These are phyloP conservation scores for Sitodiplosis mosellana DNA, from an alignment of 1,140 invertebrate genomes.

Conservation along the genomic window DNA sequence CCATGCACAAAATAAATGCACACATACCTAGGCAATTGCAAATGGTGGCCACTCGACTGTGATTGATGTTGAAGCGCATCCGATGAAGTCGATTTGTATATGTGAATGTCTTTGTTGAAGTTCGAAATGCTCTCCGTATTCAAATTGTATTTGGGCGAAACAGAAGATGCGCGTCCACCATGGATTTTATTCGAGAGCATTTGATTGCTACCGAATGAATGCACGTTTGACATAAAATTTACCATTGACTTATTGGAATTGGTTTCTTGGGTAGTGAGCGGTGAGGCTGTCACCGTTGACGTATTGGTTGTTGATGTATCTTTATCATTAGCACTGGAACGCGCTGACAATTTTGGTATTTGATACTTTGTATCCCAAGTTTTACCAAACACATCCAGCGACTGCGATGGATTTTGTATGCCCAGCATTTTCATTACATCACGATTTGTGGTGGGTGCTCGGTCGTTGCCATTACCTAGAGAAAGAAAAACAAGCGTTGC, in stretches of 20 bases:
- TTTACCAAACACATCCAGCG: slow-evolving; percentile 54
- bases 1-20: neutral
- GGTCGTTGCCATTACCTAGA: neutral
- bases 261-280: neutral
- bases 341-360: slow-evolving; percentile 59
- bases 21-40: neutral
- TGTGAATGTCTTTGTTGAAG: neutral
- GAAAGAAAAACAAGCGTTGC: slow-evolving; percentile 1
- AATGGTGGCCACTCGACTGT: neutral
- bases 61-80: neutral
- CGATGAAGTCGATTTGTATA: neutral
- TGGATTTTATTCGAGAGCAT: neutral
- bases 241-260: neutral
- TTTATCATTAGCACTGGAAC: slow-evolving; percentile 24
- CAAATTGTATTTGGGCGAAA: neutral
- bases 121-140: neutral
- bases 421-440: slow-evolving; percentile 24
- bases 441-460: slow-evolving; percentile 9
- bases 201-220: neutral
- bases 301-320: slow-evolving; percentile 9
- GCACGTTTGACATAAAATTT: neutral
- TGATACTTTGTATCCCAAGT: slow-evolving; percentile 68
- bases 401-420: slow-evolving; percentile 17
- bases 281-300: neutral
- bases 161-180: neutral